These are phyloP conservation scores for Dryoscopus gambensis DNA, from an alignment of 2,113 vertebrate species.

Conservation along the genomic window DNA sequence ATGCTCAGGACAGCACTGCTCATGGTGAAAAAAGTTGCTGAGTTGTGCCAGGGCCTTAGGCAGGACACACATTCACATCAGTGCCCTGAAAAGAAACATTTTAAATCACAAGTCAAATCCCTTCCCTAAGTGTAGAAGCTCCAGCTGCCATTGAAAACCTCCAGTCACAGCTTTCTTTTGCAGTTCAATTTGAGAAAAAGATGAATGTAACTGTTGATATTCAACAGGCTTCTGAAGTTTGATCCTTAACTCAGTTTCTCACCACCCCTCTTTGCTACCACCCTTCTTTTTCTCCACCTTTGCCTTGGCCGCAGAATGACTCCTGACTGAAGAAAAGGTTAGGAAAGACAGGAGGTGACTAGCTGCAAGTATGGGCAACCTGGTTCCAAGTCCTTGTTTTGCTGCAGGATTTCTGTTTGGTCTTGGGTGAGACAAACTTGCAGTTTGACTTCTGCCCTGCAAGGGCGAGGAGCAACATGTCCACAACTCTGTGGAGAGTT, in stretches of 20 bases:
- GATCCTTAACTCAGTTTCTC: background rate
- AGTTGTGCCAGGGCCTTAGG: background rate
- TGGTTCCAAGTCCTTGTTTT: background rate
- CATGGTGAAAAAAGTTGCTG: background rate
- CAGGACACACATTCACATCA: background rate
- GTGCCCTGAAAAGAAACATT: slow-evolving; percentile 20
- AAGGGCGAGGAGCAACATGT: background rate
- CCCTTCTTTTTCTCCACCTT: background rate
- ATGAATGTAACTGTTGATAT: background rate
- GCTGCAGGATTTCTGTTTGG: background rate
- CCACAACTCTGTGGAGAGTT: accelerated
- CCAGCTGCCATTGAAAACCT: background rate
- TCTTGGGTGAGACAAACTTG: background rate
- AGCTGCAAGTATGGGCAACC: background rate
- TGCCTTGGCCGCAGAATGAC: background rate
- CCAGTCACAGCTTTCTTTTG: background rate
- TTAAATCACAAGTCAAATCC: background rate
- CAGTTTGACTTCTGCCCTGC: background rate
- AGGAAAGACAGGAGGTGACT: background rate
- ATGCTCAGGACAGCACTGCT: background rate
- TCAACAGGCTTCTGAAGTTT: background rate
- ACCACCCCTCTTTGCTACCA: background rate
- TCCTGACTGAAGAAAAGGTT: background rate
- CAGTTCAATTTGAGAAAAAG: background rate
- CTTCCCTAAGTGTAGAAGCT: background rate